phyloP scores from a whole-genome alignment of 2,797 vertebrate genomes.

The Tympanoctomys barrerae region DNA sequence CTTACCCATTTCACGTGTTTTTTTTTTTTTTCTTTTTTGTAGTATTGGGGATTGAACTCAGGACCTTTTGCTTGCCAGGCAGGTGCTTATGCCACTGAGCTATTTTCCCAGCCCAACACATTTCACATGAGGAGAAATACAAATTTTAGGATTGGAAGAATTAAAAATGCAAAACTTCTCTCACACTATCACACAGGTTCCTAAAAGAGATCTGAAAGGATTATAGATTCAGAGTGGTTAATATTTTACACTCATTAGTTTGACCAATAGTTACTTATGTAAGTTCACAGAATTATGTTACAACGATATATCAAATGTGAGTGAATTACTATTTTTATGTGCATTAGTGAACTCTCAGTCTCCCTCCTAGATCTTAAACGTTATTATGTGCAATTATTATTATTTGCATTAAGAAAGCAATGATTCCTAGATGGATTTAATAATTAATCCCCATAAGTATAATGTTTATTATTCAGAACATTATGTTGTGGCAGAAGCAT shows the following conservation, averaged over 20 bases:
- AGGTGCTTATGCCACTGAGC: too few species aligned
- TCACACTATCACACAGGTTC: neutral
- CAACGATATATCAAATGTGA: neutral
- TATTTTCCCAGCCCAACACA: too few species aligned
- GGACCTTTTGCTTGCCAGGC: too few species aligned
- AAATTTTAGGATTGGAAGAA: neutral
- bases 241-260: neutral
- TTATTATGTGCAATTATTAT: constrained; percentile 63
- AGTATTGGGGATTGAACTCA: too few species aligned
- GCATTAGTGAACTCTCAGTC: neutral
- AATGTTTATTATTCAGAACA: constrained; percentile 73
- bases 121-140: neutral
- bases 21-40: too few species aligned
- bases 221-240: neutral
- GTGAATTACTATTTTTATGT: neutral
- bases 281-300: constrained; percentile 10
- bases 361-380: constrained; percentile 9
- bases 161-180: too few species aligned
- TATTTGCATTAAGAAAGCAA: constrained; percentile 63
- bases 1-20: neutral
- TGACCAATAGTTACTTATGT: neutral
- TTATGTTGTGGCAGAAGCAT: neutral
- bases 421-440: constrained; percentile 67
- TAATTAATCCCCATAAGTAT: constrained; percentile 70
- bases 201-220: neutral